Base-by-base conservation (phyloP, 2,888 invertebrate species). In the Drosophila tripunctata region DNA sequence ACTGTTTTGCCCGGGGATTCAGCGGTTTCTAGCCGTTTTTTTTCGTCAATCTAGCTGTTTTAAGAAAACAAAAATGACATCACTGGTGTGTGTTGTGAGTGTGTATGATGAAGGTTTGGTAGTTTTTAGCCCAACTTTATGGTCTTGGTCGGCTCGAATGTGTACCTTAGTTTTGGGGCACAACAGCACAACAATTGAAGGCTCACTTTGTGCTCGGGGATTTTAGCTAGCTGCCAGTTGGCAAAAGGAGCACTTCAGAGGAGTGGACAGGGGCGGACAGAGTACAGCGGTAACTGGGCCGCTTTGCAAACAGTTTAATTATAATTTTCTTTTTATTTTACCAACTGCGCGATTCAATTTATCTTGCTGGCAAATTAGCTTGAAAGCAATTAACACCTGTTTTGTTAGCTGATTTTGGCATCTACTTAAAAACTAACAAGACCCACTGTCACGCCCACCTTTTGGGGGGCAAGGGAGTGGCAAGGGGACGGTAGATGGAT, bases 381-480 rank as follows among this genome's bases (percentile, higher is more conserved):
- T 67, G 75, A 81, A 86, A 87, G 81, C 83, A 83, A 88, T 83
- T 83, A 83, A 83, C 83, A 88, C 83, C 83, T 83, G 83, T 81
- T 88, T 81, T 67, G 82, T 64, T 64, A 54, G 65, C 62, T 87
- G 83, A 45, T 60, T 64, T 67, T 87, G 88, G 82, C 85, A 83
- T 81, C 66, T 68, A 87, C 87, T 87, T 67, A 55, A 87, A 73
- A 73, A 87, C 85, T 79, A 83, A 88, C 61, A 79, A 55, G 51
- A 47, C 10, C 8, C 33, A n/a, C 7, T 14, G 48, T 7, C 35
- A 33, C 12, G 33, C 24, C 21, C 19, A 3, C 10, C 10, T 12
- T 12, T 6, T 1, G n/a, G 31, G 44, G 48, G 27, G 30, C n/a
- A n/a, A n/a, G n/a, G n/a, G n/a, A n/a, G n/a, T n/a, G n/a, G n/a